Conservation (phyloP, 2,113 vertebrate genomes). For the Xyliphius kryptos region DNA sequence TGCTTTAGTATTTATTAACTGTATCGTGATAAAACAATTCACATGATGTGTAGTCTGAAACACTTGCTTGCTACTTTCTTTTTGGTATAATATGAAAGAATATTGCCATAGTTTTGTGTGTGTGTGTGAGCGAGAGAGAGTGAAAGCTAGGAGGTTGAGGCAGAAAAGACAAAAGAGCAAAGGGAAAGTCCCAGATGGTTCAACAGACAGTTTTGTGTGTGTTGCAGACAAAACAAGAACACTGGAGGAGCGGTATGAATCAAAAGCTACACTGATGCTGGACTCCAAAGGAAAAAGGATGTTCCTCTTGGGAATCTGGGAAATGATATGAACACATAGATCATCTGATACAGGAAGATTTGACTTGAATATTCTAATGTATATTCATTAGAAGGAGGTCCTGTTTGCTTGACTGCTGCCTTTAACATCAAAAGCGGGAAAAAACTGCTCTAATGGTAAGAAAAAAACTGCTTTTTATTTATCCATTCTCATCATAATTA, state of each 20-base stretch:
- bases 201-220: slow-evolving; percentile 45
- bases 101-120: slow-evolving; percentile 16
- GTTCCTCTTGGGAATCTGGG: slow-evolving; percentile 21
- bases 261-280: slow-evolving; percentile 28
- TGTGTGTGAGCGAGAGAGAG: slow-evolving; percentile 14
- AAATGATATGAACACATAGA: slow-evolving; percentile 28
- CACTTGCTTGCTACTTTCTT: slow-evolving; percentile 18
- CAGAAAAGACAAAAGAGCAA: slow-evolving; percentile 24
- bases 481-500: not conserved
- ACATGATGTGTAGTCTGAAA: slow-evolving; percentile 10
- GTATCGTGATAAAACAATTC: slow-evolving; percentile 44
- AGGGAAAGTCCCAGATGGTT: slow-evolving; percentile 46
- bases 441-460: slow-evolving; percentile 11
- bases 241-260: slow-evolving; percentile 36
- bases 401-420: slow-evolving; percentile 10
- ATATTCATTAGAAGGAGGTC: slow-evolving; percentile 17
- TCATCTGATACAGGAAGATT: slow-evolving; percentile 29
- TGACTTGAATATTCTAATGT: slow-evolving; percentile 19
- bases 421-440: slow-evolving; percentile 12
- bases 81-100: slow-evolving; percentile 24
- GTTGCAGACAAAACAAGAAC: slow-evolving; percentile 42
- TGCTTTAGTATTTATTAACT: not conserved
- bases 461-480: not conserved
- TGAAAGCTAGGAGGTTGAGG: slow-evolving; percentile 11
- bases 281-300: slow-evolving; percentile 14